A percentile compares a stretch with the other conserved stretches of the same genome.
Evolutionary conservation across 2,113 vertebrate genomes (phyloP).

Genomic region (Taurulus bubalis): DNA sequence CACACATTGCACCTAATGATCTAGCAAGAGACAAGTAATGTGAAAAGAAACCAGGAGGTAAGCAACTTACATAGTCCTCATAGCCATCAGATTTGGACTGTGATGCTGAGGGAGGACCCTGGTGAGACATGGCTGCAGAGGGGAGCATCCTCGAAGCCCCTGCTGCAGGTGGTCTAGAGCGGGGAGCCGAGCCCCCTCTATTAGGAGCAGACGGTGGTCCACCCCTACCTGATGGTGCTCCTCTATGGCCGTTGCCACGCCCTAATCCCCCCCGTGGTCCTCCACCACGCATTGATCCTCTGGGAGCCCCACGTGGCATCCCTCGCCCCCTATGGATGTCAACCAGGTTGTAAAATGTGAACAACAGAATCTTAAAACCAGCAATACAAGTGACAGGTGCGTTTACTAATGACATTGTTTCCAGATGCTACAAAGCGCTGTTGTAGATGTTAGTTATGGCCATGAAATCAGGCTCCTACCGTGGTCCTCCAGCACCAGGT

Average conservation of each 20-base stretch:
- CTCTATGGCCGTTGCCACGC: slow-evolving; percentile 87
- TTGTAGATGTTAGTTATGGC: not conserved
- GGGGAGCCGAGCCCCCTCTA: slow-evolving; percentile 86
- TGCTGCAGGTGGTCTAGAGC: slow-evolving; percentile 87
- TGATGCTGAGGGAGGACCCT: slow-evolving; percentile 73
- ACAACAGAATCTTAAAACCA: not conserved
- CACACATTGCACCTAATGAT: not conserved
- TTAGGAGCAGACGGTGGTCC: slow-evolving; percentile 85
- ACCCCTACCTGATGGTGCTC: slow-evolving; percentile 87
- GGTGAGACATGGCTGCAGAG: slow-evolving; percentile 81
- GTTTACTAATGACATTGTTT: too few relatives aligned
- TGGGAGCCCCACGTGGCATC: slow-evolving; percentile 89
- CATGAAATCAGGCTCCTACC: slow-evolving; percentile 71
- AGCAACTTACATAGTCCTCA: slow-evolving; percentile 91
- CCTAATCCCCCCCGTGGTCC: slow-evolving; percentile 88
- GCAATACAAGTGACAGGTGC: not conserved
- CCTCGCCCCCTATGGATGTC: slow-evolving; percentile 87
- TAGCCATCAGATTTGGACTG: slow-evolving; percentile 88
- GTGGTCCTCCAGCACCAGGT: slow-evolving; percentile 88
- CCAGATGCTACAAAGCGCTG: not conserved
- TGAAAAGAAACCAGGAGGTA: not conserved
- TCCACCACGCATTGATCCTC: slow-evolving; percentile 87
- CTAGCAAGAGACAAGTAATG: not conserved
- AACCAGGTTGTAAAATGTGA: not conserved
- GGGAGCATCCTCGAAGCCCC: slow-evolving; percentile 92